Evolutionary conservation across 2,113 vertebrate genomes (phyloP), one percentile per base, ranked within the genome.

Genomic region (Camelus bactrianus): DNA sequence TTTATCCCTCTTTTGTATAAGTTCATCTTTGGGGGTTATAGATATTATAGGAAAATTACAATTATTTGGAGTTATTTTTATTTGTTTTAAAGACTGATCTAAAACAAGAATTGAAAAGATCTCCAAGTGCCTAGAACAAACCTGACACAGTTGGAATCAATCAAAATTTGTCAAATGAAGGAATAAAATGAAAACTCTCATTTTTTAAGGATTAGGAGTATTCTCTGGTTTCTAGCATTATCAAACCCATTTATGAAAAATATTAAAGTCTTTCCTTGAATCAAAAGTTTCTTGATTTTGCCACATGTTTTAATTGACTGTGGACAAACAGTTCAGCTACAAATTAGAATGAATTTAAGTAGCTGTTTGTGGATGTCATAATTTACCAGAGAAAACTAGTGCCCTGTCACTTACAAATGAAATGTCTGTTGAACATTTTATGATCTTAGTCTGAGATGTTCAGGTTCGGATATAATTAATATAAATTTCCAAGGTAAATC

Each of bases 81-180:
- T 58, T 96, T 85, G 48, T 83, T 93, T 93, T 87, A 75, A 94
- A 89, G 65, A 90, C 14, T 75, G 52, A 52, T 60, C 20, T 89
- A 88, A 94, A 84, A 83, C 24, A 81, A 72, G n/a, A 95, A 65
- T 62, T 91, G 50, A 70, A 85, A 86, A 88, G 10, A 46, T 52
- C 14, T 52, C 54, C 14, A 87, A 76, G 16, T 84, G 24, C 24
- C 14, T 93, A 81, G 16, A 92, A 67, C 5, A 80, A 81, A 70
- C 20, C 30, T 79, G 46, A 32, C 91, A 62, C 24, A 30, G 3
- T n/a, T 42, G 16, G 17, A 69, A 60, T 80, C 30, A 14, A n/a
- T 64, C 62, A 70, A 24, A 76, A 46, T 48, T 60, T 60, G 14
- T 35, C 62, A 22, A 90, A 24, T 69, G 24, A 85, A 88, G 72